These are phyloP conservation scores for Agrypnus murinus DNA, from an alignment of 2,888 invertebrate species.

Conservation along the genomic window DNA sequence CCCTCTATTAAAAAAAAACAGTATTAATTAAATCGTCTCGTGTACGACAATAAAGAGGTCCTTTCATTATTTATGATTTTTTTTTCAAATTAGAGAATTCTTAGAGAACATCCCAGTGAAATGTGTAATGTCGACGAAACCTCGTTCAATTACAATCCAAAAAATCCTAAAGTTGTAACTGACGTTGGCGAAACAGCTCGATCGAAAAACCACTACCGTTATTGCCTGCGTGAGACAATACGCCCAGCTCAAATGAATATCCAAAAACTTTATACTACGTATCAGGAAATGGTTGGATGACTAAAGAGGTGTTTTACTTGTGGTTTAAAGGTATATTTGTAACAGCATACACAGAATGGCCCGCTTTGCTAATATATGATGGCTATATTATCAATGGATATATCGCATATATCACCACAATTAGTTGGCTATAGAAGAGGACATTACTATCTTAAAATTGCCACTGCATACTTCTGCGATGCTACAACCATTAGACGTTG, in stretches of 20 bases:
- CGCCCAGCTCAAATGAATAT: constrained; percentile 9
- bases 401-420: constrained; percentile 5
- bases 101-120: background rate
- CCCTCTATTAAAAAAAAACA: constrained; percentile 2
- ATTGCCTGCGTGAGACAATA: background rate
- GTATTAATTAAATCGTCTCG: constrained; percentile 1
- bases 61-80: background rate
- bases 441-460: background rate
- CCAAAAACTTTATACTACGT: constrained; percentile 24
- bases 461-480: no score
- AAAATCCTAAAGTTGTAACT: background rate
- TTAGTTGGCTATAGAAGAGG: constrained; percentile 10
- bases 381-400: no score
- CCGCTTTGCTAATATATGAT: constrained; percentile 8
- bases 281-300: constrained; percentile 16
- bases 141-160: constrained; percentile 1
- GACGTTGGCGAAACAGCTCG: constrained; percentile 3
- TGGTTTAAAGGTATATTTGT: constrained; percentile 2
- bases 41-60: background rate
- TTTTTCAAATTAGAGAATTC: background rate
- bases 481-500: no score
- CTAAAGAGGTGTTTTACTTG: background rate
- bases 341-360: background rate
- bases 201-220: constrained; percentile 1
- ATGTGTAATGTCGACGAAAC: background rate